Evolutionary conservation across 53 echinoderm and acorn worm genomes (phyloP), one percentile per base, ranked within the genome.

Genomic region (Hippasteria phrygiana): DNA sequence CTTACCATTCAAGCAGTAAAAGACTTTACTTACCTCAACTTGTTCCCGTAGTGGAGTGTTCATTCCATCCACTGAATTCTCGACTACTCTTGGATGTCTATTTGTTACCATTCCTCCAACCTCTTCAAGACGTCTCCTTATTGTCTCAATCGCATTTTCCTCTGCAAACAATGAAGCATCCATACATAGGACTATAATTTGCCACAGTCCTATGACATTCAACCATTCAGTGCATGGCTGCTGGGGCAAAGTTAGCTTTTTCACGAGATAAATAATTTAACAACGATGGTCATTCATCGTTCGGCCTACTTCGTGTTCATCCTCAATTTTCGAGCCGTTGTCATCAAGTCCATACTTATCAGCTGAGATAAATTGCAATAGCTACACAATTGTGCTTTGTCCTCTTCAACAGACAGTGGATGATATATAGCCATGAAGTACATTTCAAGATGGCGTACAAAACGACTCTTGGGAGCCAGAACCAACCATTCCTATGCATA

Each of bases 131-230:
- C 93, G 88, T 24, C 91, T 93, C 29, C 77, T 88, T 18, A 93
- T 93, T 12, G 93, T 90, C 67, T 91, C 88, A 74, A 93, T 91
- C 26, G 93, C 63, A 77, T 93, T 87, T 48, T 93, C 93, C 76
- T 91, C 93, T 93, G 88, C 24, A 72, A 65, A 34, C 13, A 87
- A 7, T 14, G 12, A 74, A 46, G 1, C 4, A 12, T 27, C 27
- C 16, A 12, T 74, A 35, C 13, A 67, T 36, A 9, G n/a, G n/a
- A 67, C 14, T 22, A 59, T 20, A 8, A 24, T 59, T 59, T 26
- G 2, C n/a, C n/a, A 9, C 22, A 59, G 26, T 59, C 59, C 20
- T 26, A 59, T 8, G 7, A 24, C 3, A 18, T 24, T 59, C 22
- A 59, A 4, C n/a, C 7, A 24, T 24, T 22, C 59, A 59, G 59